Percentiles rank a stretch among this genome's conserved stretches.
These are phyloP conservation scores for Trididemnum clinides DNA, from an alignment of 23 tunicate species.

Conservation along the genomic window DNA sequence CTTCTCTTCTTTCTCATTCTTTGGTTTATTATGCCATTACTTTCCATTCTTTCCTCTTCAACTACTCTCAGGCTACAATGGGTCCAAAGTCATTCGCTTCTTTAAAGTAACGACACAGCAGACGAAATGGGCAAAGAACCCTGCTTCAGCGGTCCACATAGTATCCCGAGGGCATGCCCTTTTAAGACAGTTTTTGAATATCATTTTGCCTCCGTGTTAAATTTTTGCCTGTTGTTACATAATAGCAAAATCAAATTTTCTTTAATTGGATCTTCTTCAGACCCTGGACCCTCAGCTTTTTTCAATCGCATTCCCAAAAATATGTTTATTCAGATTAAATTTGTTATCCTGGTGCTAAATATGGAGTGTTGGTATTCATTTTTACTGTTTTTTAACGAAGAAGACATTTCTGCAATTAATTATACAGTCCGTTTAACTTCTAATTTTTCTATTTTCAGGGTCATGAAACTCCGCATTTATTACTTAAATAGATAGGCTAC, in stretches of 20 bases:
- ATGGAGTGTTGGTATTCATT: neutral
- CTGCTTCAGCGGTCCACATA: too few relatives aligned
- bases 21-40: too few relatives aligned
- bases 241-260: neutral
- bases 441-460: neutral
- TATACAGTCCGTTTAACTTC: neutral
- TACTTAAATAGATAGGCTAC: too few relatives aligned
- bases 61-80: too few relatives aligned
- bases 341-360: neutral
- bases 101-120: too few relatives aligned
- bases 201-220: neutral
- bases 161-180: neutral
- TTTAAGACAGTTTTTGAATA: neutral
- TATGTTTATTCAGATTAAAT: neutral
- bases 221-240: neutral
- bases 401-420: neutral
- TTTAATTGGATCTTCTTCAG: neutral
- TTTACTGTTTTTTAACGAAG: neutral
- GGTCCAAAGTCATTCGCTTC: too few relatives aligned
- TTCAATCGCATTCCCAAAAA: neutral
- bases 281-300: neutral
- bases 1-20: too few relatives aligned
- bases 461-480: too few relatives aligned
- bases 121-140: too few relatives aligned
- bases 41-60: too few relatives aligned